phyloP scores from a whole-genome alignment of 2,888 invertebrate species.

The Spilarctia lutea region DNA sequence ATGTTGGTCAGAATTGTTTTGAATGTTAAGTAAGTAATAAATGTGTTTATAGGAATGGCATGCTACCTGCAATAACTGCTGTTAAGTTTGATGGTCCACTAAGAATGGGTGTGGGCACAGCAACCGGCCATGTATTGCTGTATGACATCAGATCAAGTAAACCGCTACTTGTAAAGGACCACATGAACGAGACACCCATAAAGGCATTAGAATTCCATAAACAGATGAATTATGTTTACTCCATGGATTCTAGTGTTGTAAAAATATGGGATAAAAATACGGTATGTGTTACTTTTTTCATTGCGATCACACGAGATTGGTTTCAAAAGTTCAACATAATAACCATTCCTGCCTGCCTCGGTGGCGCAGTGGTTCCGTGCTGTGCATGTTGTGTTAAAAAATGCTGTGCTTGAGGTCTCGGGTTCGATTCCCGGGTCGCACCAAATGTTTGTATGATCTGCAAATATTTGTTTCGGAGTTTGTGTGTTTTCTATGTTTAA shows the following conservation, averaged over 20 bases:
- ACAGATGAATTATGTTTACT: constrained; percentile 92
- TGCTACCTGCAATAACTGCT: constrained; percentile 92
- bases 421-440: no score
- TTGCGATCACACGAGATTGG: no score
- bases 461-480: no score
- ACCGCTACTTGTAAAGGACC: constrained; percentile 96
- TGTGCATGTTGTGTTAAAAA: no score
- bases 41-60: constrained; percentile 84
- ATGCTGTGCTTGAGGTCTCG: no score
- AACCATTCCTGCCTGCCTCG: no score
- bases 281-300: constrained; percentile 77
- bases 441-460: no score
- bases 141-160: constrained; percentile 98
- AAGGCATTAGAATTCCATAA: constrained; percentile 95
- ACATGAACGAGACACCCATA: constrained; percentile 97
- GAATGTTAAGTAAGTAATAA: background rate
- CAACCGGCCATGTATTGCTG: constrained; percentile 96
- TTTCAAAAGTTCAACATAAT: no score
- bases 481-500: no score
- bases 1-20: no score
- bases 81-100: constrained; percentile 92
- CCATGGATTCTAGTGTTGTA: constrained; percentile 95
- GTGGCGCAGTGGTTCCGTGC: no score
- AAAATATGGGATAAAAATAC: constrained; percentile 97
- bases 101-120: constrained; percentile 95